Base-by-base conservation (phyloP, 92 coral and sea anemone genomes). In the Parazoanthus darwini region DNA sequence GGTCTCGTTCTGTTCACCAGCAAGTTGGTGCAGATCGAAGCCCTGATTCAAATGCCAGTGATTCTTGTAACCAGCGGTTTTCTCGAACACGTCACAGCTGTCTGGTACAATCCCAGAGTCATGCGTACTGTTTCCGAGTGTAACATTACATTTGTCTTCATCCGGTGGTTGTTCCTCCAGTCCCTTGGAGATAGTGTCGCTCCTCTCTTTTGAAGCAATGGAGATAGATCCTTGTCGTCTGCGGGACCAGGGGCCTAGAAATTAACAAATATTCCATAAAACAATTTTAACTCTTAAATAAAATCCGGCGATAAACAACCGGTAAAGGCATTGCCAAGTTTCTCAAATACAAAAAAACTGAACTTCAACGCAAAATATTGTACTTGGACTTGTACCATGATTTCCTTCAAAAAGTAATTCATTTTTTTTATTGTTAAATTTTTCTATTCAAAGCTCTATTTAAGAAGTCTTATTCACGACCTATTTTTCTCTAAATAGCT, bases 51-150 rank as follows among this genome's bases (percentile, higher is more conserved):
- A 38, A 2, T 16, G 88, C 82, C 56, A 77, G 82, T 63, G 58
- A 74, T 51, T 86, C 87, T 89, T 89, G 33, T 77, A 25, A 42
- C 76, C 88, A 42, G 85, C 89, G 56, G 79, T 29, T 77, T 51
- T 82, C 50, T 88, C 92, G 15, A 35, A 0, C 42, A 8, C 20
- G 3, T 90, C 92, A 16, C 65, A 68, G 81, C 90, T 37, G 38
- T 92, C 94, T 9, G 94, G 90, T 5, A 74, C 94, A 70, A 92
- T 92, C 18, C 94, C 94, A 20, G 94, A 92, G 77, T 92, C 94
- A 58, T 82, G 70, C 15, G 42, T 70, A 44, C 90, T 74, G 88
- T 72, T 86, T 7, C 82, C 88, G 22, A 81, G 81, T 6, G 79
- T 86, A 56, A 76, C 33, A 38, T 43, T 56, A 6, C 89, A 58